phyloP scores from a whole-genome alignment of 1,140 invertebrate genomes.

The Zaprionus taronus region DNA sequence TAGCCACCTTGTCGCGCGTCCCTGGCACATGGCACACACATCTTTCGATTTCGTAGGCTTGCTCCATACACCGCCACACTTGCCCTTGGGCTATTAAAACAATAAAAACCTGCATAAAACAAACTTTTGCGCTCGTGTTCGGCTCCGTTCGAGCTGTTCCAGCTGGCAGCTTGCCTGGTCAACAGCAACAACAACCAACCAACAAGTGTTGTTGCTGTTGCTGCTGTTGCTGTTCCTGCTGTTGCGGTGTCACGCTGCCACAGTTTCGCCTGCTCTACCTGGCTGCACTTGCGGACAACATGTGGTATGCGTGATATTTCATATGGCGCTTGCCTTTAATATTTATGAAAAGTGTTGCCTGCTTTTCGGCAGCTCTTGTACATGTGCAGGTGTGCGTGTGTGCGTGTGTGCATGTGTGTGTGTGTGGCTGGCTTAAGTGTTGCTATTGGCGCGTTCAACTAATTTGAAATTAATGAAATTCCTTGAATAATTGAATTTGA shows the following conservation, averaged over 20 bases:
- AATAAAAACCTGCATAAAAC: conserved; percentile 64
- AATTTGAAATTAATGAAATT: conserved; percentile 83
- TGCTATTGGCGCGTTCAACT: conserved; percentile 76
- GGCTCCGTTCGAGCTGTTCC: neutral
- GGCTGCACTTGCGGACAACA: conserved; percentile 54
- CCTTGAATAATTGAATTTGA: conserved; percentile 82
- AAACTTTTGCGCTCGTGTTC: conserved; percentile 58
- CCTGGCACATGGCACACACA: conserved; percentile 47
- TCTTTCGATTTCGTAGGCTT: conserved; percentile 66
- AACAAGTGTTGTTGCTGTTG: conserved; percentile 48
- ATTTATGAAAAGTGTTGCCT: conserved; percentile 61
- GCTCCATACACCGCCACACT: conserved; percentile 1
- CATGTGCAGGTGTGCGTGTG: conserved; percentile 14
- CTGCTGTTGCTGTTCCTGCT: conserved; percentile 31
- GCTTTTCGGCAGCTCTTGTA: conserved; percentile 35
- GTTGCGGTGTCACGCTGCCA: conserved; percentile 24
- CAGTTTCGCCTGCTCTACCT: conserved; percentile 25
- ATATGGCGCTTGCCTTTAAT: conserved; percentile 59
- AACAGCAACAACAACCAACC: conserved; percentile 51
- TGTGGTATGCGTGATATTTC: conserved; percentile 68
- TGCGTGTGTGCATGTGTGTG: conserved; percentile 15
- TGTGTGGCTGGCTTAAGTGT: conserved; percentile 54
- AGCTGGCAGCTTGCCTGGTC: conserved; percentile 44
- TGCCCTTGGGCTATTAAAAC: conserved; percentile 47
- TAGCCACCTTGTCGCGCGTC: conserved; percentile 71